Evolutionary conservation across 2,888 invertebrate genomes (phyloP).

Genomic region (Fabriciana adippe): DNA sequence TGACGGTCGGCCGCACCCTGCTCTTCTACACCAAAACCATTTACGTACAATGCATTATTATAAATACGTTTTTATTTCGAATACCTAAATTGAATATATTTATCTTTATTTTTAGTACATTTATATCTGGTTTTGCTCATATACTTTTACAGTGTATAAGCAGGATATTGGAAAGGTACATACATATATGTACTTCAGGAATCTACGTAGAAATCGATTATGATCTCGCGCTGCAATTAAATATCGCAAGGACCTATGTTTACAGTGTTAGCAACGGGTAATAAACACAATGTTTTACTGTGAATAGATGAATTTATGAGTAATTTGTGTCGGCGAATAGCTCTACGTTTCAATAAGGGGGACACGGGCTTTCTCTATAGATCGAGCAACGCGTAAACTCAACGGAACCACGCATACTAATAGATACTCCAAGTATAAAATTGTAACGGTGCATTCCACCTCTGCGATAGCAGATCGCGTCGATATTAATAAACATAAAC

Average conservation of each 20-base stretch:
- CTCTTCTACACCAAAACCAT: constrained; percentile 34
- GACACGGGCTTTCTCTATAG: constrained; percentile 72
- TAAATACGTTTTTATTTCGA: constrained; percentile 12
- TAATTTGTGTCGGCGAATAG: constrained; percentile 63
- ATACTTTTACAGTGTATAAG: no score
- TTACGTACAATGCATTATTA: constrained; percentile 31
- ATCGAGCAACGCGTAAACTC: constrained; percentile 59
- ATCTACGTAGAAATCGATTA: constrained; percentile 48
- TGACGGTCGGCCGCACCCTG: constrained; percentile 36
- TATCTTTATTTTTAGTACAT: background rate
- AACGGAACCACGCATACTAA: constrained; percentile 74
- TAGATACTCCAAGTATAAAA: constrained; percentile 70
- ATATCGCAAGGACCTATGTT: constrained; percentile 55
- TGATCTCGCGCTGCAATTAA: constrained; percentile 59
- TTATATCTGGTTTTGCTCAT: no score
- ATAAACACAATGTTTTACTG: constrained; percentile 62
- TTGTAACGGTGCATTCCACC: constrained; percentile 74
- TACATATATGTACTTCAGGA: constrained; percentile 34
- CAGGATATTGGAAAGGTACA: no score
- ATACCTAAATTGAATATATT: constrained; percentile 1
- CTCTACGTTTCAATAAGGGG: constrained; percentile 61
- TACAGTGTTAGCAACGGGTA: constrained; percentile 54
- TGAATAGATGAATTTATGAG: constrained; percentile 65
- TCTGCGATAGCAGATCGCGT: constrained; percentile 54
- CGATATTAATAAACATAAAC: constrained; percentile 69